Conservation (phyloP, 2,888 invertebrate genomes). For the Sphaeridia pumilis region DNA sequence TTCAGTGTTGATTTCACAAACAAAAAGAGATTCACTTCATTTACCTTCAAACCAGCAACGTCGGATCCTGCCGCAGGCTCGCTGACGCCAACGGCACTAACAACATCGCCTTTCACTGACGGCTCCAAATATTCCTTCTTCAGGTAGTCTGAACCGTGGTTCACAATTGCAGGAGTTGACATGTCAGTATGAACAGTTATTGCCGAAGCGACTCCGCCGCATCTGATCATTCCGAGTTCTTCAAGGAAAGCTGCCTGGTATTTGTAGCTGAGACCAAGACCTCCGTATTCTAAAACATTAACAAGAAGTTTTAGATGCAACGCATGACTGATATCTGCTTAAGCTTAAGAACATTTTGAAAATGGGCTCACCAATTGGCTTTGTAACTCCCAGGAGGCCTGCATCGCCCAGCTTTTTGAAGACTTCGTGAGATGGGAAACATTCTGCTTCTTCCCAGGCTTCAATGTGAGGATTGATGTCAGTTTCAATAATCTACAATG, state of each 20-base stretch:
- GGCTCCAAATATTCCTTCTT: slow-evolving; percentile 43
- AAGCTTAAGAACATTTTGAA: neutral
- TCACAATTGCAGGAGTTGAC: slow-evolving; percentile 46
- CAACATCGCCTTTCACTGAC: slow-evolving; percentile 43
- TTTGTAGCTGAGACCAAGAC: slow-evolving; percentile 46
- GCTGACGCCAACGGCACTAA: slow-evolving; percentile 45
- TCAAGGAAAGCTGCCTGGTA: slow-evolving; percentile 46
- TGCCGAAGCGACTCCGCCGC: slow-evolving; percentile 46
- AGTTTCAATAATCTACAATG: slow-evolving; percentile 42
- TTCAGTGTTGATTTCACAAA: neutral
- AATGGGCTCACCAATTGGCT: slow-evolving; percentile 40
- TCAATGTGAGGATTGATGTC: slow-evolving; percentile 47
- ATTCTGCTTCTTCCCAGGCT: slow-evolving; percentile 44
- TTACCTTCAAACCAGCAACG: slow-evolving; percentile 41
- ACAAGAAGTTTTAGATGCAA: too few species aligned
- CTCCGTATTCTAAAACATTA: slow-evolving; percentile 46
- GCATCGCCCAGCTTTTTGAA: slow-evolving; percentile 46
- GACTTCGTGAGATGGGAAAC: slow-evolving; percentile 45
- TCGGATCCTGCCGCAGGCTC: slow-evolving; percentile 46
- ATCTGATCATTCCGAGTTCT: slow-evolving; percentile 44
- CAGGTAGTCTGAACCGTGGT: slow-evolving; percentile 43
- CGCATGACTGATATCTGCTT: neutral
- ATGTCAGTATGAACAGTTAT: slow-evolving; percentile 47
- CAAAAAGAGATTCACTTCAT: neutral
- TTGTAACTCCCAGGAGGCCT: slow-evolving; percentile 46